These are phyloP conservation scores for Acleris sparsana DNA, from an alignment of 2,888 invertebrate species.

Conservation along the genomic window DNA sequence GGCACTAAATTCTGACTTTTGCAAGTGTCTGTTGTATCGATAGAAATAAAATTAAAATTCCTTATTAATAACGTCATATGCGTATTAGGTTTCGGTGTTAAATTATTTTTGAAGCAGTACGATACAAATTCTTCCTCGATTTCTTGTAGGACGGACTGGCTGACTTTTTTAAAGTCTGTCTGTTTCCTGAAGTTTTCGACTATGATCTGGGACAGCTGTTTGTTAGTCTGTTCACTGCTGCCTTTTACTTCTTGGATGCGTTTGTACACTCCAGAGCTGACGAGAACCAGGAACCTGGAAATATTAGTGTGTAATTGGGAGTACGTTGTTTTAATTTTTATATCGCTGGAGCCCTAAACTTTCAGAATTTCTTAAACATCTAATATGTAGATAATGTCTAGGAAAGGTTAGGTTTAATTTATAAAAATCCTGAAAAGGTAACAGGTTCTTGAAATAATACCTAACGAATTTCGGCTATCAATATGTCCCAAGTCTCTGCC, in stretches of 20 bases:
- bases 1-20: slow-evolving; percentile 40
- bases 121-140: slow-evolving; percentile 93
- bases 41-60: slow-evolving; percentile 92
- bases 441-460: no score
- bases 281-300: slow-evolving; percentile 89
- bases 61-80: slow-evolving; percentile 93
- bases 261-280: slow-evolving; percentile 93
- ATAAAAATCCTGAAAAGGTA: no score
- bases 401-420: no score
- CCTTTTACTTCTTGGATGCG: slow-evolving; percentile 90
- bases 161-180: slow-evolving; percentile 90
- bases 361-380: no score
- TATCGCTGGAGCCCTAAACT: no score
- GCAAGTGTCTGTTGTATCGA: slow-evolving; percentile 75
- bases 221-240: slow-evolving; percentile 89
- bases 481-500: no score
- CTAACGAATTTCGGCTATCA: no score
- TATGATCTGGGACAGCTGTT: slow-evolving; percentile 90
- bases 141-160: slow-evolving; percentile 93
- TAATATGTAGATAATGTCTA: no score
- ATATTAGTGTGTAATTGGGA: slow-evolving; percentile 1
- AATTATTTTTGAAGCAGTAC: slow-evolving; percentile 85
- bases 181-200: slow-evolving; percentile 92
- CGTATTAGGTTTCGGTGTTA: slow-evolving; percentile 86
- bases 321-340: no score